Conservation (phyloP, 2,888 invertebrate species). For the Catocala nupta region DNA sequence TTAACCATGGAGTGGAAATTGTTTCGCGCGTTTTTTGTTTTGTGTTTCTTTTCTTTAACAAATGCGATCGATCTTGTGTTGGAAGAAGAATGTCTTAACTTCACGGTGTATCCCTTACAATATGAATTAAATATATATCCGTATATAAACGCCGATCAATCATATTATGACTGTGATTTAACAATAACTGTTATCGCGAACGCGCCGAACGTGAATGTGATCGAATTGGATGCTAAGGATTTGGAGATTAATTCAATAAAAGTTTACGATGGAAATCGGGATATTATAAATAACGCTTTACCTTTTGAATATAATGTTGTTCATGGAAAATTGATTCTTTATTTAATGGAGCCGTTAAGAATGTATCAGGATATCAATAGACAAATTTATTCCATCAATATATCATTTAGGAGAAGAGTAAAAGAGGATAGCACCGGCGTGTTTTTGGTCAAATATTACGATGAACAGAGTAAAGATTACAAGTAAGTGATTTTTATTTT, state of each 20-base stretch:
- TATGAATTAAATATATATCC: constrained; percentile 77
- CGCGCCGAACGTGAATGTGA: constrained; percentile 68
- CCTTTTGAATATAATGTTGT: constrained; percentile 69
- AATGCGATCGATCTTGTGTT: constrained; percentile 59
- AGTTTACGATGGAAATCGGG: constrained; percentile 63
- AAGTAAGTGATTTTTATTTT: constrained; percentile 64
- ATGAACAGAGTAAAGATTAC: constrained; percentile 55
- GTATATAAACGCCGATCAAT: constrained; percentile 60
- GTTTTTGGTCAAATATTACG: constrained; percentile 71
- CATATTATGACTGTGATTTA: constrained; percentile 75
- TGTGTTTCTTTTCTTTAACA: constrained; percentile 58
- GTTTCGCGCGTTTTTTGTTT: constrained; percentile 53
- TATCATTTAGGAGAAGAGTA: constrained; percentile 68
- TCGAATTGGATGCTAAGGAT: constrained; percentile 74
- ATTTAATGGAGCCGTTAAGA: constrained; percentile 68
- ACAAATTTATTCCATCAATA: constrained; percentile 68
- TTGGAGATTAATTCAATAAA: constrained; percentile 67
- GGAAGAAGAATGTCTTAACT: constrained; percentile 81
- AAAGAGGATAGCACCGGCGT: constrained; percentile 64
- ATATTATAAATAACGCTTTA: constrained; percentile 69
- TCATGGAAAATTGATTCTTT: constrained; percentile 69
- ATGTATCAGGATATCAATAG: constrained; percentile 61
- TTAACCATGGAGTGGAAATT: constrained; percentile 42
- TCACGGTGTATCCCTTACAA: constrained; percentile 81
- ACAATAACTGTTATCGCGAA: constrained; percentile 77